phyloP scores from a whole-genome alignment of 1,140 invertebrate genomes.

The Bombus ignitus region DNA sequence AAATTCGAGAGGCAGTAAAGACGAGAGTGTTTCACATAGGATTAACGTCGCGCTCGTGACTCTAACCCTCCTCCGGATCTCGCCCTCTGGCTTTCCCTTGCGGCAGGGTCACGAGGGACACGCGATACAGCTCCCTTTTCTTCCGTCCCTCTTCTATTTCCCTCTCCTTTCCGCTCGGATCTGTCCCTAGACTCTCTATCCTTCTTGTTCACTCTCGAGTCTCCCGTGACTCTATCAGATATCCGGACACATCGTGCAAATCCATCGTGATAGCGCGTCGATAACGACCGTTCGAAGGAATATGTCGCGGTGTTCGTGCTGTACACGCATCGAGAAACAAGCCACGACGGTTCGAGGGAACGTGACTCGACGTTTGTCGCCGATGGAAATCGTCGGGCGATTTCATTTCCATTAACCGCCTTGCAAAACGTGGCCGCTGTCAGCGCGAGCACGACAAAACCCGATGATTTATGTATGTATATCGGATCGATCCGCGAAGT shows the following conservation, averaged over 20 bases:
- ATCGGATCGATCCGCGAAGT: neutral
- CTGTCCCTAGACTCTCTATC: no score
- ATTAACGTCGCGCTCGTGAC: constrained; percentile 41
- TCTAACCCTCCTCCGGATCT: constrained; percentile 25
- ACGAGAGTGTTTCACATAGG: constrained; percentile 46
- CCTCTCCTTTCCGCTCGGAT: no score
- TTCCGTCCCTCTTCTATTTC: neutral
- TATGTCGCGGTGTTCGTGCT: constrained; percentile 36
- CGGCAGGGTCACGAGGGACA: constrained; percentile 39
- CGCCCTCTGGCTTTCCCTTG: constrained; percentile 5
- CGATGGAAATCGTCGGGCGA: constrained; percentile 46
- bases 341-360: constrained; percentile 7
- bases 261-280: constrained; percentile 53
- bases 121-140: constrained; percentile 46
- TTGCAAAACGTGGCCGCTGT: constrained; percentile 26
- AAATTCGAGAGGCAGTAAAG: constrained; percentile 38
- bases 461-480: constrained; percentile 21
- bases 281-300: constrained; percentile 44
- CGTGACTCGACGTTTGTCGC: constrained; percentile 45
- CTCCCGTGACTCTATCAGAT: constrained; percentile 42
- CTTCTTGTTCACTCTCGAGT: neutral
- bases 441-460: constrained; percentile 23
- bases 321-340: constrained; percentile 43
- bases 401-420: constrained; percentile 59
- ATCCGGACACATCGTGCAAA: constrained; percentile 47